These are phyloP conservation scores for Cheilosia vulpina DNA, from an alignment of 2,888 invertebrate species.

Conservation along the genomic window DNA sequence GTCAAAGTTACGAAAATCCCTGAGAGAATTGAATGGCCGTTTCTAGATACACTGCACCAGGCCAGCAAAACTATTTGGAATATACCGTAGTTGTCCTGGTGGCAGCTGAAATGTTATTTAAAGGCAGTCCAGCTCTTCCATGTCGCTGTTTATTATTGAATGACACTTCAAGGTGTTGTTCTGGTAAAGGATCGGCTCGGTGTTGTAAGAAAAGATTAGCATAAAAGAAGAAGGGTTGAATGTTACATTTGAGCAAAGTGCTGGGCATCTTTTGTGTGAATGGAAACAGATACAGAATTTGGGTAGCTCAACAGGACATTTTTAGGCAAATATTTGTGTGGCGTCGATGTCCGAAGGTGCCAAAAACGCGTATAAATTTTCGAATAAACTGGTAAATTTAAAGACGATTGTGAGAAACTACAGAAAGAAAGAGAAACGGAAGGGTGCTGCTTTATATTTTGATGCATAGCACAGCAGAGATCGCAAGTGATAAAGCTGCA, in stretches of 20 bases:
- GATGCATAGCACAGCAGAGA: too few relatives aligned
- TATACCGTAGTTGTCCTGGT: slow-evolving; percentile 20
- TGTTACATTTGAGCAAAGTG: background rate
- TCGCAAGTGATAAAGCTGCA: too few relatives aligned
- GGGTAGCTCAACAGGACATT: too few relatives aligned
- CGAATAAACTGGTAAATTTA: too few relatives aligned
- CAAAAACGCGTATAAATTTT: too few relatives aligned
- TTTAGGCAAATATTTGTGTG: too few relatives aligned
- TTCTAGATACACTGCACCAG: slow-evolving; percentile 40
- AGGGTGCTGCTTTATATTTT: too few relatives aligned
- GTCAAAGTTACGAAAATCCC: slow-evolving; percentile 67
- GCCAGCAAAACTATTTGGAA: slow-evolving; percentile 47
- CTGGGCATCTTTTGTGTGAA: background rate
- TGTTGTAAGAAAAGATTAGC: slow-evolving; percentile 2
- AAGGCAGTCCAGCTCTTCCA: slow-evolving; percentile 21
- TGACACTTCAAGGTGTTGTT: slow-evolving; percentile 26
- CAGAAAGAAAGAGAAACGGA: too few relatives aligned
- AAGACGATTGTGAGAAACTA: too few relatives aligned
- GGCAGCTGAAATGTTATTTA: slow-evolving; percentile 51
- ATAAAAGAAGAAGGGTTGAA: slow-evolving; percentile 9
- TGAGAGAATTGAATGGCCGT: slow-evolving; percentile 25
- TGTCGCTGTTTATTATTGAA: slow-evolving; percentile 24
- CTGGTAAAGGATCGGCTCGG: background rate
- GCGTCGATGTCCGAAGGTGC: too few relatives aligned
- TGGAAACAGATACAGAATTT: background rate